Evolutionary conservation across 2,797 vertebrate species (phyloP).

Genomic region (Toxotes lorentzi): DNA sequence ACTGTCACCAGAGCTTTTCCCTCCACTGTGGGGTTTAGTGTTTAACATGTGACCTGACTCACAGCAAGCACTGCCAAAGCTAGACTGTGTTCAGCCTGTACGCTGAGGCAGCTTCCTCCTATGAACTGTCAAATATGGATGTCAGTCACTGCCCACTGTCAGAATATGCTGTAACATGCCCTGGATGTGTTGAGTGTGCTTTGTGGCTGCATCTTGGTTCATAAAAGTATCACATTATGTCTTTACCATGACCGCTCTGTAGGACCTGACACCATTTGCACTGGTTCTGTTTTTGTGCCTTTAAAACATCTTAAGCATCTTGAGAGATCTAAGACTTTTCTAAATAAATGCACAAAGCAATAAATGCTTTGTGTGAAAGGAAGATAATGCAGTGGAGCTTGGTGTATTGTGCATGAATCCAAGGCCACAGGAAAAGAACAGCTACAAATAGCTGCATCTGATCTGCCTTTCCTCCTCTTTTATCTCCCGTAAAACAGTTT

Average conservation of each 20-base stretch:
- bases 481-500: conserved; percentile 39
- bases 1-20: too few relatives aligned
- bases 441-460: conserved; percentile 52
- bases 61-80: too few relatives aligned
- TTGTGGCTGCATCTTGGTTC: not conserved
- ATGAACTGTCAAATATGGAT: too few relatives aligned
- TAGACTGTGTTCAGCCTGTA: too few relatives aligned
- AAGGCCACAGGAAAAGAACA: conserved; percentile 54
- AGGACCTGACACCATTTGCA: not conserved
- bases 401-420: conserved; percentile 47
- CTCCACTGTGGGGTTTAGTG: too few relatives aligned
- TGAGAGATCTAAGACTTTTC: conserved; percentile 23
- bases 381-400: conserved; percentile 41
- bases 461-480: conserved; percentile 45
- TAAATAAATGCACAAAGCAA: too few relatives aligned
- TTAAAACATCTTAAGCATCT: conserved; percentile 33
- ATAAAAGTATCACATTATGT: not conserved
- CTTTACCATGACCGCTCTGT: not conserved
- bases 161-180: not conserved
- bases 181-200: not conserved
- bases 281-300: conserved; percentile 22
- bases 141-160: not conserved
- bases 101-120: too few relatives aligned
- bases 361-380: conserved; percentile 43
- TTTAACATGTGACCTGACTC: too few relatives aligned